These are phyloP conservation scores for Drosophila orosa DNA, from an alignment of 1,140 invertebrate genomes.

Conservation along the genomic window DNA sequence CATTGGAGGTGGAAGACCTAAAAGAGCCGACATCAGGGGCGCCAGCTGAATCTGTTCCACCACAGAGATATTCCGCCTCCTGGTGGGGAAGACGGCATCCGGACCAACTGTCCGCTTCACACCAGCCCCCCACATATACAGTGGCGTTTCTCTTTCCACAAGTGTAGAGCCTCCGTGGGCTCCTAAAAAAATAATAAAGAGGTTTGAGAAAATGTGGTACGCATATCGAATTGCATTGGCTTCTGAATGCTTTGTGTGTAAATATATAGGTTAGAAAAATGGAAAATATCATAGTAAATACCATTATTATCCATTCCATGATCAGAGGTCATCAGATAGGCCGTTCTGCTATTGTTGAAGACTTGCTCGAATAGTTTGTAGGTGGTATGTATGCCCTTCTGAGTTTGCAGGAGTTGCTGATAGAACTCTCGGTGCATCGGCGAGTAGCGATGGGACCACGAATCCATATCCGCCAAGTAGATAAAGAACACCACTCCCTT, in stretches of 20 bases:
- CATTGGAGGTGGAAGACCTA: constrained; percentile 29
- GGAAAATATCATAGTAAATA: too few relatives aligned
- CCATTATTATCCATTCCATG: constrained; percentile 99
- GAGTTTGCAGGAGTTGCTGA: constrained; percentile 91
- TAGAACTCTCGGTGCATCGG: constrained; percentile 93
- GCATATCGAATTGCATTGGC: too few relatives aligned
- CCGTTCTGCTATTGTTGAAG: constrained; percentile 92
- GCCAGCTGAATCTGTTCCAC: constrained; percentile 32
- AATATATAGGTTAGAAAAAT: too few relatives aligned
- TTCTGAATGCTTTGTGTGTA: too few relatives aligned
- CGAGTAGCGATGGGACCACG: constrained; percentile 87
- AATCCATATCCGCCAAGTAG: constrained; percentile 96
- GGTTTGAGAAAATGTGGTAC: too few relatives aligned
- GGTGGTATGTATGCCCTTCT: constrained; percentile 90
- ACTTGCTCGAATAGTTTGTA: constrained; percentile 89
- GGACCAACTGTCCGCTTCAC: neutral
- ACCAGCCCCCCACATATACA: constrained; percentile 29
- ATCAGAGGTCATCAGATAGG: constrained; percentile 97
- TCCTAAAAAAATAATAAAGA: constrained; percentile 82
- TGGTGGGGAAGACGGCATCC: neutral
- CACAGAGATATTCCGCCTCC: neutral
- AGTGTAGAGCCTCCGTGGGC: constrained; percentile 91
- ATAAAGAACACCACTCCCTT: constrained; percentile 93
- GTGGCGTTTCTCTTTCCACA: constrained; percentile 7
- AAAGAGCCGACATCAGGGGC: constrained; percentile 74